Percentiles rank a stretch among this genome's conserved stretches.
These are phyloP conservation scores for Petrocephalus sullivani DNA, from an alignment of 2,797 vertebrate species.

Conservation along the genomic window DNA sequence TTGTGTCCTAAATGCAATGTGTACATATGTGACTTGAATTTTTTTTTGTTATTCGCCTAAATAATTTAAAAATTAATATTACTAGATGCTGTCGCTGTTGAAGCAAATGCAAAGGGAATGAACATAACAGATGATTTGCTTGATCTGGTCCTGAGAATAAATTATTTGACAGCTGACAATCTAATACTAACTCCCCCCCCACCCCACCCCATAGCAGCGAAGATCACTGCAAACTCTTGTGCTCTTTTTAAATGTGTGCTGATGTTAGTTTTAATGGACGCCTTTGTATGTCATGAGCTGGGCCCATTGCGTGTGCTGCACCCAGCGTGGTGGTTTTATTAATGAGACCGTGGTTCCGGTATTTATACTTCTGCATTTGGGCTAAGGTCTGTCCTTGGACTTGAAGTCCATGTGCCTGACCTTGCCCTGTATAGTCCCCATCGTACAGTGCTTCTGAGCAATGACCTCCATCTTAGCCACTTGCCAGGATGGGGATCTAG, in stretches of 20 bases:
- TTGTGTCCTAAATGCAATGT: slow-evolving; percentile 46
- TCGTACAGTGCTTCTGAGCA: background rate
- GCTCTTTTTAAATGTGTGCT: background rate
- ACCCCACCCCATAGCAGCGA: background rate
- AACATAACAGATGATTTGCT: background rate
- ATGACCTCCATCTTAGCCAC: background rate
- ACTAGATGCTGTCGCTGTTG: slow-evolving; percentile 6
- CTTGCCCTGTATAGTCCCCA: background rate
- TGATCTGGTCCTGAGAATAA: background rate
- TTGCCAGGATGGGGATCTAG: background rate
- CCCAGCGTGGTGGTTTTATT: background rate
- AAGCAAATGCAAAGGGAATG: slow-evolving; percentile 1
- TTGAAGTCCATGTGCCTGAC: background rate
- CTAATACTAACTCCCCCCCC: slow-evolving; percentile 4
- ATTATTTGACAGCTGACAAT: slow-evolving; percentile 21
- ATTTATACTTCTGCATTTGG: background rate
- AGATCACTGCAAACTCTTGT: background rate
- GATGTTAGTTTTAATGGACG: slow-evolving; percentile 21
- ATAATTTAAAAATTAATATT: slow-evolving; percentile 55
- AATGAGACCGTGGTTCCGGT: background rate
- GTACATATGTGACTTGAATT: slow-evolving; percentile 47
- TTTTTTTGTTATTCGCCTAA: slow-evolving; percentile 55
- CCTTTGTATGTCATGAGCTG: background rate
- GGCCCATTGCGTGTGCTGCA: background rate
- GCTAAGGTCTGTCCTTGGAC: background rate